A percentile compares a stretch with the other conserved stretches of the same genome.
phyloP scores from a whole-genome alignment of 2,888 invertebrate genomes.

The Neria commutata region DNA sequence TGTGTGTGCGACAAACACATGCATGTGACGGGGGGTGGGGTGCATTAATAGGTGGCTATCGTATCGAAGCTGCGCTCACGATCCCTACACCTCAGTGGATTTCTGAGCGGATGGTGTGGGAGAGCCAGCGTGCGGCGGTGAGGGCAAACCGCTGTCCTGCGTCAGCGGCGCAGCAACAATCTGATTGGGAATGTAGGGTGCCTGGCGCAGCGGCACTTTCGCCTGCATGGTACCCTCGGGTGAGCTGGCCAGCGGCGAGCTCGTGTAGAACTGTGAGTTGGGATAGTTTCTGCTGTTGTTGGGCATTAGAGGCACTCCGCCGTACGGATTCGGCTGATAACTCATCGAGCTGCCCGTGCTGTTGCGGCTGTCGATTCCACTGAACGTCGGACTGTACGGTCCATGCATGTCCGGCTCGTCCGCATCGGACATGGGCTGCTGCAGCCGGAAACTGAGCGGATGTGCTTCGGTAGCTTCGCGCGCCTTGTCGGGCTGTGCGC shows the following conservation, averaged over 20 bases:
- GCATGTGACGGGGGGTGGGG: background rate
- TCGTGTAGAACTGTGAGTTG: constrained; percentile 56
- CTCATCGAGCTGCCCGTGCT: constrained; percentile 54
- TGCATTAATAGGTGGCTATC: background rate
- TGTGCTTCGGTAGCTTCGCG: constrained; percentile 33
- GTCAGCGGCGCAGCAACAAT: constrained; percentile 41
- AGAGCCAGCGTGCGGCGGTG: constrained; percentile 55
- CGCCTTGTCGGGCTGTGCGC: constrained; percentile 33
- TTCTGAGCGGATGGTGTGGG: constrained; percentile 58
- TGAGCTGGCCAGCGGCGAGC: constrained; percentile 45
- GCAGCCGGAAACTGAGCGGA: constrained; percentile 45
- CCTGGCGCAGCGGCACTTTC: constrained; percentile 36
- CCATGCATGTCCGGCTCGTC: constrained; percentile 43
- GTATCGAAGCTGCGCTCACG: constrained; percentile 3
- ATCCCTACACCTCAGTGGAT: constrained; percentile 60
- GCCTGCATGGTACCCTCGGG: constrained; percentile 35
- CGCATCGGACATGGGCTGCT: constrained; percentile 49
- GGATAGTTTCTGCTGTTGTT: no score
- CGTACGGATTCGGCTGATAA: constrained; percentile 53
- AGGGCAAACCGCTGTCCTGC: constrained; percentile 59
- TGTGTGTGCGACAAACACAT: constrained; percentile 13
- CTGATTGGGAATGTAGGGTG: constrained; percentile 33
- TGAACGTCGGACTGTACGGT: constrained; percentile 61
- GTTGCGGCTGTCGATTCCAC: constrained; percentile 57
- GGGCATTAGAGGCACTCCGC: constrained; percentile 59